Percentiles rank a stretch among this genome's conserved stretches.
Conservation (phyloP, 2,113 vertebrate species). For the Cynocephalus volans region DNA sequence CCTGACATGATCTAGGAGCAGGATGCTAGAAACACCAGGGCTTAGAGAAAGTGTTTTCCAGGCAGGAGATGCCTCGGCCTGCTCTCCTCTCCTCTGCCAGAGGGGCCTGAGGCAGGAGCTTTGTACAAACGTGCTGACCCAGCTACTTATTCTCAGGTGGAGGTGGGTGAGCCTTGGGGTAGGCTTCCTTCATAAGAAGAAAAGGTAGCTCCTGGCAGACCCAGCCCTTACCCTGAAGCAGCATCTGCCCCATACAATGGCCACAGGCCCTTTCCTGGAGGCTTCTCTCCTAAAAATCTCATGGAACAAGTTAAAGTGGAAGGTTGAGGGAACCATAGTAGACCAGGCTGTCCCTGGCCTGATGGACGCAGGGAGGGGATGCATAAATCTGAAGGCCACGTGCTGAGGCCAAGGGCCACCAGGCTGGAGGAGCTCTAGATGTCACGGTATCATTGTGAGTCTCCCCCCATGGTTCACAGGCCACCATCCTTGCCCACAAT, state of each 20-base stretch:
- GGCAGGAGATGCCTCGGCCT: neutral
- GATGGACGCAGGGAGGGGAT: fast-evolving
- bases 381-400: fast-evolving
- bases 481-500: fast-evolving
- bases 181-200: neutral
- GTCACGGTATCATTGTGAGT: fast-evolving
- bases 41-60: neutral
- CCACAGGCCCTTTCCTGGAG: neutral
- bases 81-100: neutral
- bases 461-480: neutral
- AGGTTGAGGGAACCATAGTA: neutral
- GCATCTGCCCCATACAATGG: neutral
- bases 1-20: neutral
- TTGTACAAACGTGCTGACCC: neutral
- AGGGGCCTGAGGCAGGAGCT: neutral
- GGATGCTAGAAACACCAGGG: neutral
- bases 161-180: neutral
- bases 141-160: fast-evolving
- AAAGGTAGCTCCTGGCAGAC: neutral
- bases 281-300: neutral
- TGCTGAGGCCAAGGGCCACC: neutral
- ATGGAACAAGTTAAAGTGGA: neutral
- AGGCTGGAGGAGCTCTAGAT: neutral
- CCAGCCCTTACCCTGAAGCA: neutral
- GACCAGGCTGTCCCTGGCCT: neutral